phyloP scores from a whole-genome alignment of 2,888 invertebrate genomes.

The Lasiommata megera region DNA sequence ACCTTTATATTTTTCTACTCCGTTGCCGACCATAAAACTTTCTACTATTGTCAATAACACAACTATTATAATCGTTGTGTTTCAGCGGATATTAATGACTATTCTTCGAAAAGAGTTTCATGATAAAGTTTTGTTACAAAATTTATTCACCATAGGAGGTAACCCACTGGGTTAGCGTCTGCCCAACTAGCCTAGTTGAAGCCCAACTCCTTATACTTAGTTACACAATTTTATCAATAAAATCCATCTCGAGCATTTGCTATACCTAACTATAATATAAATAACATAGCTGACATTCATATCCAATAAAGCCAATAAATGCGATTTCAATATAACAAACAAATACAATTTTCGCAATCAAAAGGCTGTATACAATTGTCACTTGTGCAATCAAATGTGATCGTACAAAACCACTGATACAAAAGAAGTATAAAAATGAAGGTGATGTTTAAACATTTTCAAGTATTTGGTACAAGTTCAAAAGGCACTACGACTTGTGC shows the following conservation, averaged over 20 bases:
- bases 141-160: too few relatives aligned
- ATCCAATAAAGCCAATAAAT: background rate
- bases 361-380: background rate
- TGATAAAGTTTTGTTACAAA: too few relatives aligned
- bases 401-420: conserved; percentile 4
- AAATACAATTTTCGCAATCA: background rate
- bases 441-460: background rate
- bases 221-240: background rate
- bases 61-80: too few relatives aligned
- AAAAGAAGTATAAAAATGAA: background rate
- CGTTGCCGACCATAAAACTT: too few relatives aligned
- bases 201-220: too few relatives aligned
- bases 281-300: background rate
- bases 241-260: background rate
- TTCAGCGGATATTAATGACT: too few relatives aligned
- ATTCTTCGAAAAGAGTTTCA: too few relatives aligned
- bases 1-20: too few relatives aligned
- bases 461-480: background rate
- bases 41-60: too few relatives aligned
- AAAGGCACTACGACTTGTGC: background rate
- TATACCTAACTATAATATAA: background rate
- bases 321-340: background rate
- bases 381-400: background rate
- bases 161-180: too few relatives aligned
- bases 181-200: too few relatives aligned